Evolutionary conservation across 2,888 invertebrate species (phyloP).

Genomic region (Trachelus iudaicus): DNA sequence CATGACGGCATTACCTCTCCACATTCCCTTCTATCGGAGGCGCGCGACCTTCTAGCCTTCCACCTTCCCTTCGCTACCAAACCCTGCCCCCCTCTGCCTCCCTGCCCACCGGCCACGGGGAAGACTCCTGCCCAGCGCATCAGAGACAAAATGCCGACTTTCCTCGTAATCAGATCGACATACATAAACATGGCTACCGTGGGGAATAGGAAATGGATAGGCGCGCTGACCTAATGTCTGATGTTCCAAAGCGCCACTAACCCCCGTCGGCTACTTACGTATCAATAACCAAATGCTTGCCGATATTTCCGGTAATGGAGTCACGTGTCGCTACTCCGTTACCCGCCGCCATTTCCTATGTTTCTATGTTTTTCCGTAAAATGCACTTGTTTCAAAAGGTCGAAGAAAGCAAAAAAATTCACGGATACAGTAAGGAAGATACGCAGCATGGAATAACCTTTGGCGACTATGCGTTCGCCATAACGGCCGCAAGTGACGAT

Average conservation of each 20-base stretch:
- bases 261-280: not conserved
- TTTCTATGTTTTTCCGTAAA: too few species aligned
- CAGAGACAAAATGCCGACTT: slow-evolving; percentile 38
- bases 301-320: slow-evolving; percentile 1
- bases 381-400: too few species aligned
- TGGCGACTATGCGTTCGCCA: too few species aligned
- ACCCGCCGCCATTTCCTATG: not conserved
- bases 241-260: slow-evolving; percentile 12
- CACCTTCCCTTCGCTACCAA: too few species aligned
- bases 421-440: too few species aligned
- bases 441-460: too few species aligned
- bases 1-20: too few species aligned
- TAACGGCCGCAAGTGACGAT: too few species aligned
- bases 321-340: slow-evolving; percentile 1
- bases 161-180: slow-evolving; percentile 33
- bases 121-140: slow-evolving; percentile 21
- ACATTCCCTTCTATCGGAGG: too few species aligned
- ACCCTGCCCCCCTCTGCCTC: too few species aligned
- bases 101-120: not conserved
- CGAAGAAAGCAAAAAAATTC: too few species aligned
- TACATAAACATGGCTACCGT: slow-evolving; percentile 29
- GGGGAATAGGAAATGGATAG: slow-evolving; percentile 8
- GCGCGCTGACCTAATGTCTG: not conserved
- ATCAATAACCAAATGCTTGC: not conserved
- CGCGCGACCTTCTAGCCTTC: too few species aligned